Evolutionary conservation across 2,797 vertebrate species (phyloP).

Genomic region (Clangula hyemalis): DNA sequence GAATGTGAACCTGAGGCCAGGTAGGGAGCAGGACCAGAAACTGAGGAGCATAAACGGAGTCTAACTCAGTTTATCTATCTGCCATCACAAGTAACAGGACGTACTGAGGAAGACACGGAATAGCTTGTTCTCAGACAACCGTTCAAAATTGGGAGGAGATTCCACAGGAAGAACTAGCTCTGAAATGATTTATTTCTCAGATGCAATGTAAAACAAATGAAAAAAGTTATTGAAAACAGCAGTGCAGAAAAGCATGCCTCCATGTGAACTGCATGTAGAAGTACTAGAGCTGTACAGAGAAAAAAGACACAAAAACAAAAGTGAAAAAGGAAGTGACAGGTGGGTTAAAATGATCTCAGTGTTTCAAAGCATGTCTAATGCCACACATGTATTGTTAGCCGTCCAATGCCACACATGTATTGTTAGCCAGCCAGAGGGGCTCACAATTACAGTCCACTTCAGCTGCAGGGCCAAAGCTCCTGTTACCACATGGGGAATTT

Average conservation of each 20-base stretch:
- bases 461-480: neutral
- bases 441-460: neutral
- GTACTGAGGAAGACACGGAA: neutral
- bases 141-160: neutral
- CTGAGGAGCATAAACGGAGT: neutral
- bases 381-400: neutral
- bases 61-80: neutral
- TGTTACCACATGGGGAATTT: neutral
- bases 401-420: neutral
- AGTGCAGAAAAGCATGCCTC: neutral
- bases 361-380: neutral
- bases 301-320: neutral
- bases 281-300: too few relatives aligned
- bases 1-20: neutral
- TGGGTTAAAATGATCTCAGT: neutral
- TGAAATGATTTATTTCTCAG: neutral
- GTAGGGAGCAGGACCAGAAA: neutral
- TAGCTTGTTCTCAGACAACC: neutral
- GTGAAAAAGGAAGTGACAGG: neutral
- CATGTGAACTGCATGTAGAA: neutral
- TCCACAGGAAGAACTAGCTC: neutral
- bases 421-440: neutral
- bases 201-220: neutral
- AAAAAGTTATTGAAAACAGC: neutral
- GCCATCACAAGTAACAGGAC: neutral